Conservation (phyloP, 2,888 invertebrate genomes). For the Drosophila falleni region DNA sequence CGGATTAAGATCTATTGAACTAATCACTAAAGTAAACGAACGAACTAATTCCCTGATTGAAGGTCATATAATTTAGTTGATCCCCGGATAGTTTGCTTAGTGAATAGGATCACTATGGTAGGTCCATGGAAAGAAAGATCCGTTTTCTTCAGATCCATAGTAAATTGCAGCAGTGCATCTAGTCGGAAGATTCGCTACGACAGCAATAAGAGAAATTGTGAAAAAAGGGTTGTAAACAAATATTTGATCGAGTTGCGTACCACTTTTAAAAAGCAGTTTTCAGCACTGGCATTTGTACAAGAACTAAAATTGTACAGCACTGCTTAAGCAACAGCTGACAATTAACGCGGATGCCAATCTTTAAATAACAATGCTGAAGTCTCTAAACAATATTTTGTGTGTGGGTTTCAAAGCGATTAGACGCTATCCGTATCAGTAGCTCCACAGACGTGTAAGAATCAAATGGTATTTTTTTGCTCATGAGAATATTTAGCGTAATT, state of each 20-base stretch:
- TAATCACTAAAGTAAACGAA: too few relatives aligned
- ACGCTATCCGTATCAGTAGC: constrained; percentile 29
- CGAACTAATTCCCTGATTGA: too few relatives aligned
- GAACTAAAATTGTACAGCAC: constrained; percentile 1
- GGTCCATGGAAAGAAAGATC: too few relatives aligned
- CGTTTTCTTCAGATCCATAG: too few relatives aligned
- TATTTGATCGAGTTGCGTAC: not conserved
- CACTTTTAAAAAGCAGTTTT: not conserved
- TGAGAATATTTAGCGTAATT: constrained; percentile 3
- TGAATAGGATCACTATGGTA: too few relatives aligned
- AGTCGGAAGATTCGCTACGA: too few relatives aligned
- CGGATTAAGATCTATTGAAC: too few relatives aligned
- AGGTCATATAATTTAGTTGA: too few relatives aligned
- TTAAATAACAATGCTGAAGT: constrained; percentile 50
- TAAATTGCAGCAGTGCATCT: too few relatives aligned
- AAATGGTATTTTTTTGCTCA: constrained; percentile 3
- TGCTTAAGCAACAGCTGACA: constrained; percentile 25
- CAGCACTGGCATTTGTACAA: not conserved
- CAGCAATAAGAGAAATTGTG: not conserved
- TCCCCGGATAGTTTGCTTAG: too few relatives aligned
- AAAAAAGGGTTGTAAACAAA: not conserved
- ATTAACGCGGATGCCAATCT: constrained; percentile 31
- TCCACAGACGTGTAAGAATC: constrained; percentile 43
- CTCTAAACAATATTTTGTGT: constrained; percentile 43
- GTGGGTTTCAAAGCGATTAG: constrained; percentile 29